phyloP scores from a whole-genome alignment of 2,113 vertebrate genomes.

The Craseonycteris thonglongyai region DNA sequence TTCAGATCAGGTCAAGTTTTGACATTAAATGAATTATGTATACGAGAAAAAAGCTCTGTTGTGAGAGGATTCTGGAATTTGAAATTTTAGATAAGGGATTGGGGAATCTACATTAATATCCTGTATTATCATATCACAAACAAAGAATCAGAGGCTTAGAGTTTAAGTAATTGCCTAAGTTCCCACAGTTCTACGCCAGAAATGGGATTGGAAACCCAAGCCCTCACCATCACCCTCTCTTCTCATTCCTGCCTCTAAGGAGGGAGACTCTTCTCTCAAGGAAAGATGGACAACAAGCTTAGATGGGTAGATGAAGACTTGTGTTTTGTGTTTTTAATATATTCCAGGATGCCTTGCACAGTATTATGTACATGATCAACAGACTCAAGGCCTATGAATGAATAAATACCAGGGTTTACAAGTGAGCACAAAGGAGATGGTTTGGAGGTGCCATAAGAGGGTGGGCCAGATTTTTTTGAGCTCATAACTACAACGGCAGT shows the following conservation, averaged over 20 bases:
- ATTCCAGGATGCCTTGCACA: not conserved
- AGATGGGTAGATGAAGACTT: not conserved
- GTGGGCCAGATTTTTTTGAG: not conserved
- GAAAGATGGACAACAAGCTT: not conserved
- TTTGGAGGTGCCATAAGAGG: not conserved
- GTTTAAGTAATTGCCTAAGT: conserved; percentile 33
- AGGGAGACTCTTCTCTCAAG: not conserved
- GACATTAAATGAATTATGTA: conserved; percentile 41
- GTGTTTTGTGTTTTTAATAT: not conserved
- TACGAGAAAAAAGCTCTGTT: not conserved
- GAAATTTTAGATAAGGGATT: conserved; percentile 45
- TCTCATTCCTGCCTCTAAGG: not conserved
- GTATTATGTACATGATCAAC: not conserved
- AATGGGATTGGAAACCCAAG: not conserved
- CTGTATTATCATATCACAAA: conserved; percentile 16
- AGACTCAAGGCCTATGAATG: not conserved
- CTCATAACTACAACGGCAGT: not conserved
- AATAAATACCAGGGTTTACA: not conserved
- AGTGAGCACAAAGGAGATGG: not conserved
- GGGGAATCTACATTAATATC: conserved; percentile 35
- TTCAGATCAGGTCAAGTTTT: conserved; percentile 56
- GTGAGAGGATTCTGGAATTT: conserved; percentile 58
- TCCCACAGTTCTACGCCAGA: conserved; percentile 39
- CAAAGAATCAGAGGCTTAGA: conserved; percentile 20
- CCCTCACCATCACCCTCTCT: not conserved